Evolutionary conservation across 1,140 invertebrate genomes (phyloP), one percentile per base, ranked within the genome.

Genomic region (Eurosta solidaginis): DNA sequence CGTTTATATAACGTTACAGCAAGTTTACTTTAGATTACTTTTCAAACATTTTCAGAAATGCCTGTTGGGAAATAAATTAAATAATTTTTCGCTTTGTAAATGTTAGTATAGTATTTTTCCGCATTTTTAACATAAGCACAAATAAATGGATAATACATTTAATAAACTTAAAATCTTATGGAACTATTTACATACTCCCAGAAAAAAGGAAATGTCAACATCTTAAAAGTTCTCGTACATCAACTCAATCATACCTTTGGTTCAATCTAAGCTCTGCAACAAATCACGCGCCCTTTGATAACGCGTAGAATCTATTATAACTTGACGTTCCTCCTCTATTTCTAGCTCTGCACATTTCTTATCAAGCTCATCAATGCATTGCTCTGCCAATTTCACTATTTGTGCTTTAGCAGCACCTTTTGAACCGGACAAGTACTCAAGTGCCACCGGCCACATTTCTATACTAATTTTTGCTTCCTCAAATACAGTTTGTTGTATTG

Each of bases 381-480:
- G 91, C 80, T 93, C 89, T 2, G 92, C 92, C 82, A 93, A 90
- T 74, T 91, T 89, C 36, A 91, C 82, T 4, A 93, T 82, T 78
- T 89, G 87, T 75, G 91, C 88, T 76, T 91, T 90, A 0, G 92
- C 91, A 77, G 90, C 90, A 1, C 94, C 93, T 85, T 92, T 90
- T 1, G 91, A 90, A 3, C 90, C 90, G 80, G 91, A 90, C 83
- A 94, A 92, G 83, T 94, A 95, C 82, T 94, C 92, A 25, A 94
- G 80, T n/a, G 93, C 88, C 7, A 89, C 88, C 22, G 90, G 88
- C 90, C 92, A 94, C 78, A 91, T 85, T 40, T 90, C 85, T 42
- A 92, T 89, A 17, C 91, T 89, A 3, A 95, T 82, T 77, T 90
- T 89, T 6, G 87, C 82, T 50, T 89, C 82, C 80, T 92, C 90